phyloP scores from a whole-genome alignment of 37 sponge, comb jelly and placozoan genomes.

The Cliona cf. orientalis region DNA sequence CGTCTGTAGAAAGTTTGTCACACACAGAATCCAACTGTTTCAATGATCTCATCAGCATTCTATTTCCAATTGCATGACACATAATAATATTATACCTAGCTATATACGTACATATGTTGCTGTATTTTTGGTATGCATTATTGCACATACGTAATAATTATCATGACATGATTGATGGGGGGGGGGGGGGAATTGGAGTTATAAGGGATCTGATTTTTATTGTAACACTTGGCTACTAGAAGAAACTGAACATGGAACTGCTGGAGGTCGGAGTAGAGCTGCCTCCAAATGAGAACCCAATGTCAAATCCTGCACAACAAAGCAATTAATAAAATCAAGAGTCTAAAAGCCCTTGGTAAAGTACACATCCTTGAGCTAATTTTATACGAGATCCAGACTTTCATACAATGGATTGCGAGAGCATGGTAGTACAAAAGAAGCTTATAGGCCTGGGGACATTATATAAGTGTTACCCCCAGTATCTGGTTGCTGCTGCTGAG shows the following conservation, averaged over 20 bases:
- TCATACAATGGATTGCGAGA: too few relatives aligned
- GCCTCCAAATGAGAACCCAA: slow-evolving; percentile 31
- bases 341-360: too few relatives aligned
- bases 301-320: slow-evolving; percentile 15
- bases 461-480: too few relatives aligned
- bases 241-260: neutral
- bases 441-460: too few relatives aligned
- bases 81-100: neutral
- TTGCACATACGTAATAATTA: neutral
- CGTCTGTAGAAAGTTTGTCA: slow-evolving; percentile 79
- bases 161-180: neutral
- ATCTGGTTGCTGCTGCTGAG: too few relatives aligned
- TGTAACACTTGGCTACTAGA: neutral
- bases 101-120: neutral
- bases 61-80: neutral
- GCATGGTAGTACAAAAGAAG: too few relatives aligned
- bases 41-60: slow-evolving; percentile 9
- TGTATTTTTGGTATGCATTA: neutral
- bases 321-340: too few relatives aligned
- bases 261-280: neutral
- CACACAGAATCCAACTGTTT: slow-evolving; percentile 79
- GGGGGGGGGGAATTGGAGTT: neutral
- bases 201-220: too few relatives aligned
- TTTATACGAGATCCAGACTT: too few relatives aligned
- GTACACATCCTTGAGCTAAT: too few relatives aligned